phyloP scores from a whole-genome alignment of 2,113 vertebrate genomes.

The Sporophila hypoxantha region DNA sequence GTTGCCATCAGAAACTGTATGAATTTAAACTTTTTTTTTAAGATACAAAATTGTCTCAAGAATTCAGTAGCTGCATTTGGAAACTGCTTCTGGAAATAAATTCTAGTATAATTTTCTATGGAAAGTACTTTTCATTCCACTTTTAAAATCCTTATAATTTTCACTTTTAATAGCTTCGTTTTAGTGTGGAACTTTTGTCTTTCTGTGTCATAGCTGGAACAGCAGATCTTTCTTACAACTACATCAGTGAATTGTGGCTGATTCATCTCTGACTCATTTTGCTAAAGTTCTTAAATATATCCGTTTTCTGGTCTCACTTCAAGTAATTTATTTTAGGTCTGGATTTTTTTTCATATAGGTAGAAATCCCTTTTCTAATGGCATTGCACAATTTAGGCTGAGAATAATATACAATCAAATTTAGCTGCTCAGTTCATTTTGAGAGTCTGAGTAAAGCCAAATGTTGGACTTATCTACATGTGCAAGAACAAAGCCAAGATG shows the following conservation, averaged over 20 bases:
- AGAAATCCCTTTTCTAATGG: neutral
- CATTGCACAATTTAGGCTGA: neutral
- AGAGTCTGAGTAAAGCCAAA: neutral
- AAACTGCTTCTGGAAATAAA: neutral
- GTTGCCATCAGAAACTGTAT: neutral
- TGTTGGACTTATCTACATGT: neutral
- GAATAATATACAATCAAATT: neutral
- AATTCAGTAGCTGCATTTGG: neutral
- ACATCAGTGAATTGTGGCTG: neutral
- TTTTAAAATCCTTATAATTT: neutral
- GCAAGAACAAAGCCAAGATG: neutral
- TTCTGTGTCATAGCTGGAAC: neutral
- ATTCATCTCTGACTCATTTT: constrained; percentile 36
- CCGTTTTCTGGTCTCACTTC: neutral
- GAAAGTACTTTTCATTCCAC: neutral
- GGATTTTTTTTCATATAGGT: neutral
- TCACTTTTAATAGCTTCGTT: neutral
- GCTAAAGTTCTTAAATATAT: neutral
- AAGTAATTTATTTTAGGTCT: neutral
- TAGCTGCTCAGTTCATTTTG: neutral
- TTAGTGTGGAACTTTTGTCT: neutral
- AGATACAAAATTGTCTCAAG: neutral
- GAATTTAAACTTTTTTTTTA: neutral
- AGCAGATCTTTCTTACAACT: neutral
- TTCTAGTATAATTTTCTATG: neutral